Evolutionary conservation across 2,797 vertebrate species (phyloP).

Genomic region (Megalops cyprinoides): DNA sequence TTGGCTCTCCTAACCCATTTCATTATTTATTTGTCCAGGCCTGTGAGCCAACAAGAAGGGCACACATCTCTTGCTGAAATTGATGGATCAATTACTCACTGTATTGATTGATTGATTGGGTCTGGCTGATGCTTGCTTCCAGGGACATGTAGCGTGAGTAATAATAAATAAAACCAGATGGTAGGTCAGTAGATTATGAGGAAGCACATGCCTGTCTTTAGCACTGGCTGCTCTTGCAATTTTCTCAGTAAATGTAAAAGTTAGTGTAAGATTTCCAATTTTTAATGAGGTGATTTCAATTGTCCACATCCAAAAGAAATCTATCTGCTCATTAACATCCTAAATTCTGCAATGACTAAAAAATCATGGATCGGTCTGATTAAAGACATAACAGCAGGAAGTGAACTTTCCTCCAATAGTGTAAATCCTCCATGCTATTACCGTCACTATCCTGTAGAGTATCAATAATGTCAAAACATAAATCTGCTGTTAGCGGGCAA

Average conservation of each 20-base stretch:
- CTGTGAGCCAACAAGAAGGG: neutral
- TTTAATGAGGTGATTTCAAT: neutral
- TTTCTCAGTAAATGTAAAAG: too few relatives aligned
- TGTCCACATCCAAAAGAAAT: neutral
- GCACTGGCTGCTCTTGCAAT: too few relatives aligned
- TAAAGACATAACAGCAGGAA: neutral
- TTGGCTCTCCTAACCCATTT: neutral
- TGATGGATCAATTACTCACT: slow-evolving; percentile 33
- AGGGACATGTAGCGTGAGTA: slow-evolving; percentile 17
- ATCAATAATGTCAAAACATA: slow-evolving; percentile 36
- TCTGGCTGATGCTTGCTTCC: slow-evolving; percentile 24
- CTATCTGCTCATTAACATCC: neutral
- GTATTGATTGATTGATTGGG: slow-evolving; percentile 31
- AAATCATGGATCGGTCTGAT: slow-evolving; percentile 9
- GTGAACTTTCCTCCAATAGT: slow-evolving; percentile 9
- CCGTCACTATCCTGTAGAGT: slow-evolving; percentile 23
- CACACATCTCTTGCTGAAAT: slow-evolving; percentile 8
- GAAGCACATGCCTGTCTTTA: too few relatives aligned
- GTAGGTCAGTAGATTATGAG: too few relatives aligned
- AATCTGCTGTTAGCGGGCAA: slow-evolving; percentile 33
- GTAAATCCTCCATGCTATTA: slow-evolving; percentile 23
- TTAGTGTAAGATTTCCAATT: neutral
- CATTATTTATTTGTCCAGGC: neutral
- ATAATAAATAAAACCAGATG: slow-evolving; percentile 28
- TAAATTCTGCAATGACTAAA: neutral